Evolutionary conservation across 2,888 invertebrate genomes (phyloP).

Genomic region (Opisthograptis luteolata): DNA sequence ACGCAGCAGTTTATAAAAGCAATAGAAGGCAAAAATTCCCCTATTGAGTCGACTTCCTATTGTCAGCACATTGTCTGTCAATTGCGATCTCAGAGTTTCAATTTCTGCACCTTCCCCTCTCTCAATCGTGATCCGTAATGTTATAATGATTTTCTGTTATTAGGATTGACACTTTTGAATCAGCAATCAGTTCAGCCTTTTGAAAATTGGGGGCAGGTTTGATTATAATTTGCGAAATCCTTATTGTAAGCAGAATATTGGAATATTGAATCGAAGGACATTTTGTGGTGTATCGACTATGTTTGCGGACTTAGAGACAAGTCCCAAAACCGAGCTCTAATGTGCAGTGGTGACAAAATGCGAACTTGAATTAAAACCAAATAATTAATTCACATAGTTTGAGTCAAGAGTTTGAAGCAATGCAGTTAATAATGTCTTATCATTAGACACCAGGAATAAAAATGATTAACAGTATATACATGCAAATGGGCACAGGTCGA

Average conservation of each 20-base stretch:
- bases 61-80: slow-evolving; percentile 25
- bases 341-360: too few relatives aligned
- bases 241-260: not conserved
- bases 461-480: too few relatives aligned
- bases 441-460: too few relatives aligned
- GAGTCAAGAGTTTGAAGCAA: too few relatives aligned
- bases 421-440: too few relatives aligned
- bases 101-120: slow-evolving; percentile 16
- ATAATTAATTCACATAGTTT: too few relatives aligned
- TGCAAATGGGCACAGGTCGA: too few relatives aligned
- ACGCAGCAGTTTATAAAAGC: slow-evolving; percentile 25
- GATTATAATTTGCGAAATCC: not conserved
- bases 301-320: too few relatives aligned
- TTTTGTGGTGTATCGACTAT: too few relatives aligned
- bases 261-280: not conserved
- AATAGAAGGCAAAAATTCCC: slow-evolving; percentile 25
- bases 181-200: slow-evolving; percentile 8
- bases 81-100: slow-evolving; percentile 17
- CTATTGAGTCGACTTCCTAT: slow-evolving; percentile 22
- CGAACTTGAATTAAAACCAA: too few relatives aligned
- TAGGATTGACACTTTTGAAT: slow-evolving; percentile 17
- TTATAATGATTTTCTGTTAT: slow-evolving; percentile 18
- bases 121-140: slow-evolving; percentile 13
- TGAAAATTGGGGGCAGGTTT: slow-evolving; percentile 1
- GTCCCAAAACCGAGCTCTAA: too few relatives aligned